Base-by-base conservation (phyloP, 2,797 vertebrate species). In the Pseudomugil tenellus region DNA sequence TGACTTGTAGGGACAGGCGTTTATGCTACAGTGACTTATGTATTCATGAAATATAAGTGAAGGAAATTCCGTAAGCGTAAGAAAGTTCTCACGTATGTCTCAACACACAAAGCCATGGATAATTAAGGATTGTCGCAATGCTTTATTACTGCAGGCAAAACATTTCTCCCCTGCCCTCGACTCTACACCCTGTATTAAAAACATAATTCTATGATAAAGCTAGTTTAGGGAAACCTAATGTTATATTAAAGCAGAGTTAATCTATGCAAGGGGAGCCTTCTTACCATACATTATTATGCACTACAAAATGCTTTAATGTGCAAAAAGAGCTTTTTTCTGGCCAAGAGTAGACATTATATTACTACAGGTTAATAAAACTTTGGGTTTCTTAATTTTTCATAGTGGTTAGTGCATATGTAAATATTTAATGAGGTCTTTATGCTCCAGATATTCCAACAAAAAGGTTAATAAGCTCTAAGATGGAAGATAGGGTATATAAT, bases 341-440 rank as follows among this genome's bases (percentile, higher is more conserved):
- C 85, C 83, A 82, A 86, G 80, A 90, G 84, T 91, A 89, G 90
- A 92, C 85, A 91, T 92, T 92, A 92, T 89, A 91, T 93, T 91
- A 93, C 89, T 90, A 93, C 88, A 94, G 92, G 92, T 94, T 94
- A 93, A 93, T 92, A 92, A 90, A 93, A 92, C 88, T 92, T 92
- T 90, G 77, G 83, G 72, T 93, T 93, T 93, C 90, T 94, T 93
- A 84, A 94, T 93, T 93, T 94, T 93, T 94, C 88, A 94, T 92
- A 63, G 83, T 87, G 90, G 89, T 93, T 93, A 91, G 92, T 91
- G 90, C 84, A 85, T 87, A 87, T 92, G 92, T 93, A 92, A 94
- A 94, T 95, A 92, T 94, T 94, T 94, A 87, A 93, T 93, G 86
- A 86, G 76, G 84, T 81, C 88, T 91, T 92, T 92, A 89, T 93